A percentile compares a stretch with the other conserved stretches of the same genome.
phyloP scores from a whole-genome alignment of 2,888 invertebrate genomes.

The Orchestes rusci region DNA sequence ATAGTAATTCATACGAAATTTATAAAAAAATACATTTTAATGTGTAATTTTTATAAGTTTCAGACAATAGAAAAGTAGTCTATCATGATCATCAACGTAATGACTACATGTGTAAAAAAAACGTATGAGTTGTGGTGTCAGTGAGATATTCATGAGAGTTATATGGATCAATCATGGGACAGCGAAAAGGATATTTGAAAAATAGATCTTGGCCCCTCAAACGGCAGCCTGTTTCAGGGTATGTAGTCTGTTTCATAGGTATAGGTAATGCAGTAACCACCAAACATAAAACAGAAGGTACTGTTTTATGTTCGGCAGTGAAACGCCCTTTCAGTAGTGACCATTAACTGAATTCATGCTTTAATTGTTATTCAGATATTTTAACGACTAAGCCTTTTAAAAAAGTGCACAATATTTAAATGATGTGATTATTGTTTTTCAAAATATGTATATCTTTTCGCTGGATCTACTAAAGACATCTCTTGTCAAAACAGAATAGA shows the following conservation, averaged over 20 bases:
- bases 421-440: background rate
- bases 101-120: background rate
- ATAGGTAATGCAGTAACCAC: no score
- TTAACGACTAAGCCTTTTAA: no score
- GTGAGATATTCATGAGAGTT: background rate
- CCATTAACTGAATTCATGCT: no score
- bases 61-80: no score
- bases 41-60: background rate
- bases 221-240: conserved; percentile 19
- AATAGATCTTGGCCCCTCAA: conserved; percentile 24
- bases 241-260: conserved; percentile 10
- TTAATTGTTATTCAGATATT: no score
- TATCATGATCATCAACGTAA: background rate
- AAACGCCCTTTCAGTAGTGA: no score
- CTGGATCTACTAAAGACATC: no score
- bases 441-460: background rate
- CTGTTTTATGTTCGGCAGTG: no score
- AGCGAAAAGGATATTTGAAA: conserved; percentile 14
- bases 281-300: no score
- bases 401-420: no score
- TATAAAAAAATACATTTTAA: no score
- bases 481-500: background rate
- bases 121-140: background rate
- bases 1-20: no score
- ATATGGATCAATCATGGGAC: conserved; percentile 13